Conservation (phyloP, 2,888 invertebrate genomes). For the Leptura quadrifasciata region DNA sequence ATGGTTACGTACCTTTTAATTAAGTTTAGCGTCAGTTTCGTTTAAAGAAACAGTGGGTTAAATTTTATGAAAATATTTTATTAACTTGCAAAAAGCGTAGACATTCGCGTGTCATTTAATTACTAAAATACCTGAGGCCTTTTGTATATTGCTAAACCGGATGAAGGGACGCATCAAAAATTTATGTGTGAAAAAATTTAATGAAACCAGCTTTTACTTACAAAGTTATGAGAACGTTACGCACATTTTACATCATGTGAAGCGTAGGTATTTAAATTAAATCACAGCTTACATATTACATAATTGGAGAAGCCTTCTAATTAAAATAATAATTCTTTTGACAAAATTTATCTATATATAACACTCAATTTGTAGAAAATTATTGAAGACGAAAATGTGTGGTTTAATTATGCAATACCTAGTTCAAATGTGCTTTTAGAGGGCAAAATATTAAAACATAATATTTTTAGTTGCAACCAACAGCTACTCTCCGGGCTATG, state of each 20-base stretch:
- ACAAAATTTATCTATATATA: not conserved
- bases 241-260: not conserved
- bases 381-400: not conserved
- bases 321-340: not conserved
- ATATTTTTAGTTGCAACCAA: no score
- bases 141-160: conserved; percentile 18
- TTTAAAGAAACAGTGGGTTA: not conserved
- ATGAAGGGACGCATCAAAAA: conserved; percentile 10
- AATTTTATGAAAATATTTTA: conserved; percentile 33
- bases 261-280: conserved; percentile 1
- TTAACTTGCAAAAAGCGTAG: conserved; percentile 16
- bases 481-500: no score
- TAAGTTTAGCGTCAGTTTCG: not conserved
- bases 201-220: conserved; percentile 11
- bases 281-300: not conserved
- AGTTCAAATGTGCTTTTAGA: no score
- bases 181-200: conserved; percentile 21
- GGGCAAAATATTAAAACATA: no score
- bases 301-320: not conserved
- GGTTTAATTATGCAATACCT: not conserved
- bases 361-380: not conserved
- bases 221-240: not conserved
- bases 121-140: conserved; percentile 27
- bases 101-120: conserved; percentile 26
- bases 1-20: conserved; percentile 29